These are phyloP conservation scores for Amphiprion ocellaris DNA, from an alignment of 2,113 vertebrate genomes.

Conservation along the genomic window DNA sequence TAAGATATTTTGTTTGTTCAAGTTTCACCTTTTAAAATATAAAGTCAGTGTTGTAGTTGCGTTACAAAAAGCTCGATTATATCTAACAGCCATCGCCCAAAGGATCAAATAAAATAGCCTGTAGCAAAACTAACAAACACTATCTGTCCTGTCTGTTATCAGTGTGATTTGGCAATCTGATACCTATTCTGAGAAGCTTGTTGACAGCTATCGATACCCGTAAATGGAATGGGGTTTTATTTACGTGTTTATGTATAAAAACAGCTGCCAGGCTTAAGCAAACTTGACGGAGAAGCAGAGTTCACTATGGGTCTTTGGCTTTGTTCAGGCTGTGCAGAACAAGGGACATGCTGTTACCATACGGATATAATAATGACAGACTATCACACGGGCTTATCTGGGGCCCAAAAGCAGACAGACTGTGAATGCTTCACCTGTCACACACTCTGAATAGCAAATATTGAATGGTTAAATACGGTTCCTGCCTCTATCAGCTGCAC, in stretches of 20 bases:
- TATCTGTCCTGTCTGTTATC: constrained; percentile 8
- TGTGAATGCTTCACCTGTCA: constrained; percentile 18
- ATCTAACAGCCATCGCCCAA: not conserved
- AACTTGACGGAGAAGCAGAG: constrained; percentile 21
- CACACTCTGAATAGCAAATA: constrained; percentile 35
- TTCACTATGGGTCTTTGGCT: constrained; percentile 25
- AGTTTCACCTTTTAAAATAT: not conserved
- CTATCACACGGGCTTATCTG: constrained; percentile 43
- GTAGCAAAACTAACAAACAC: not conserved
- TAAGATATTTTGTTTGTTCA: not conserved
- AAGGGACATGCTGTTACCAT: constrained; percentile 28
- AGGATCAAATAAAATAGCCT: not conserved
- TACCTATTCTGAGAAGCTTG: constrained; percentile 14
- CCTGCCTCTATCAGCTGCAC: not conserved
- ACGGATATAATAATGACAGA: constrained; percentile 34
- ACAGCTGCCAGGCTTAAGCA: constrained; percentile 29
- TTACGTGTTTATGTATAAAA: constrained; percentile 5
- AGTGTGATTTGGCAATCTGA: constrained; percentile 31
- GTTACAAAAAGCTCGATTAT: too few species aligned
- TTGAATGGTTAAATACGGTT: constrained; percentile 26
- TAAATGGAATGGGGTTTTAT: constrained; percentile 27
- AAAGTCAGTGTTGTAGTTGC: not conserved
- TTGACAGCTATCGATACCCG: not conserved
- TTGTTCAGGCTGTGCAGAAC: constrained; percentile 9
- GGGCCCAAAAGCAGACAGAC: constrained; percentile 10